phyloP scores from a whole-genome alignment of 1,140 invertebrate genomes.

The Drosophila sp. region DNA sequence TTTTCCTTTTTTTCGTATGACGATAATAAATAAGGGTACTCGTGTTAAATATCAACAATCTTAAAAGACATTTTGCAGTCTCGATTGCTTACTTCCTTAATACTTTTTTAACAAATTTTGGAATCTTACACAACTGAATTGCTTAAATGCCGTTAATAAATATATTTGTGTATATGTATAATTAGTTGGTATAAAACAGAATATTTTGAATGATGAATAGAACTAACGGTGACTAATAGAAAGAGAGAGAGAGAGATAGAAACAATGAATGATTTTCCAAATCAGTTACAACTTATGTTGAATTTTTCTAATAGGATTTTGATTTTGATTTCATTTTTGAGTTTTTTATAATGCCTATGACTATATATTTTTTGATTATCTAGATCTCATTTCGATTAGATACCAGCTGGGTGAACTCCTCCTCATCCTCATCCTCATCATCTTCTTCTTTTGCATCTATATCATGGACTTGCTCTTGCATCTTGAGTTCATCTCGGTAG shows the following conservation, averaged over 20 bases:
- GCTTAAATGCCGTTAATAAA: conserved; percentile 4
- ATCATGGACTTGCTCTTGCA: background rate
- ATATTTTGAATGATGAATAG: background rate
- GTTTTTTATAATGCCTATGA: background rate
- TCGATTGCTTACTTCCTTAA: conserved; percentile 8
- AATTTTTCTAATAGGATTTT: background rate
- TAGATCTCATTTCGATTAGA: background rate
- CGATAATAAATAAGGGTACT: too few relatives aligned
- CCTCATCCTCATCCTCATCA: background rate
- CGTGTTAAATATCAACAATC: conserved; percentile 10
- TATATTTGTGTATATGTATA: background rate
- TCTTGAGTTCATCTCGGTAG: conserved; percentile 47
- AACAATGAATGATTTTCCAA: background rate
- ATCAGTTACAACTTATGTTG: background rate
- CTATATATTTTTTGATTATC: background rate
- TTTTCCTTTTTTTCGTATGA: too few relatives aligned
- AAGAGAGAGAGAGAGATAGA: background rate
- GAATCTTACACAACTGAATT: background rate
- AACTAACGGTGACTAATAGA: too few relatives aligned
- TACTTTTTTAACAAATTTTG: conserved; percentile 1
- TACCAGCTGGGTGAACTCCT: background rate
- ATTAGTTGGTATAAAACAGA: background rate
- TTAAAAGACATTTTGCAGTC: background rate
- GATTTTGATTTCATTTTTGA: conserved; percentile 4
- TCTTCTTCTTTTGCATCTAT: background rate